Evolutionary conservation across 2,888 invertebrate genomes (phyloP), one percentile per base, ranked within the genome.

Genomic region (Cerceris rybyensis): DNA sequence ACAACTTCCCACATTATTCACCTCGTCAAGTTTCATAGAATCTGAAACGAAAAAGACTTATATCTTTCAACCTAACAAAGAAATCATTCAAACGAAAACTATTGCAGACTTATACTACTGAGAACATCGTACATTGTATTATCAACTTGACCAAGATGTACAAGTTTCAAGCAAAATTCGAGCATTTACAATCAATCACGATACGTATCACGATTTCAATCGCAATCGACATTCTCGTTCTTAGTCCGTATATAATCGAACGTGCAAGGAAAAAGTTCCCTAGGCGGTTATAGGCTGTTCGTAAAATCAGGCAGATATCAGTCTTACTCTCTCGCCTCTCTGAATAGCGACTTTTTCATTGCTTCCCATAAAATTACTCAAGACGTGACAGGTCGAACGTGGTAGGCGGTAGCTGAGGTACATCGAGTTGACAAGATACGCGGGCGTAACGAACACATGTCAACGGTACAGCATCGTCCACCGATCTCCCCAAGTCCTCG

Each of bases 401-500:
- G 75, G 77, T 80, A 80, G 60, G 60, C 71, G 80, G 75, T 68
- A 60, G 67, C 60, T 39, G 71, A 78, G 65, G 73, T 63, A 57
- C 69, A 50, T 74, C 17, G 61, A 63, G 54, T 78, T 63, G 71
- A 83, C 70, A 52, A 60, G 71, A 68, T 71, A 83, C 75, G 75
- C 59, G 61, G 73, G 76, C 68, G 80, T 76, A 80, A 73, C 76
- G 72, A 73, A 74, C 80, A 80, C 66, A 75, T 49, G 78, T 79
- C 68, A 52, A n/a, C 70, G 49, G 70, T 82, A 68, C 63, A 67
- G 57, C 73, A 70, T 74, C 74, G 75, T 58, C 13, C 28, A 69
- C 65, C 75, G 72, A 77, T 81, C 74, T 68, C 61, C 16, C 46
- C 73, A 75, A 81, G 83, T 80, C 75, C 83, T 72, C 84, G 54